phyloP scores from a whole-genome alignment of 2,797 vertebrate genomes.

The Triplophysa bombifrons region DNA sequence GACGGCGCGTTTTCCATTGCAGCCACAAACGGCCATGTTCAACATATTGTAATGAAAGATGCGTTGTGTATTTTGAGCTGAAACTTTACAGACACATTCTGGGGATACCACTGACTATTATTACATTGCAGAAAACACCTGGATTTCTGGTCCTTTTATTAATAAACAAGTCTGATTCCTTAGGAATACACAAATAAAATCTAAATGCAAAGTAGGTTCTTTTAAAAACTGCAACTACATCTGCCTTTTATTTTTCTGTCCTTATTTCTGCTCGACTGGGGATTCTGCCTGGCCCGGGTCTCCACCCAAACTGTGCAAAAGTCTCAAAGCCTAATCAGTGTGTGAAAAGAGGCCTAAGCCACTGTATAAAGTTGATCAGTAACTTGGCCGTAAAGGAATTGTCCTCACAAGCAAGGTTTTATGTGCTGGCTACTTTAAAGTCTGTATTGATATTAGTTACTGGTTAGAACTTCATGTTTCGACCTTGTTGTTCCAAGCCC shows the following conservation, averaged over 20 bases:
- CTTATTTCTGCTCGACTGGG: conserved; percentile 9
- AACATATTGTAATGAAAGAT: too few relatives aligned
- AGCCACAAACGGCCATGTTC: too few relatives aligned
- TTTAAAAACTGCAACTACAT: not conserved
- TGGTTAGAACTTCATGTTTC: conserved; percentile 59
- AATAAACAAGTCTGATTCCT: not conserved
- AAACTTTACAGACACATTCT: too few relatives aligned
- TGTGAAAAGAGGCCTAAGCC: conserved; percentile 36
- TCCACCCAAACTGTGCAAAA: conserved; percentile 13
- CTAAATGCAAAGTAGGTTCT: not conserved
- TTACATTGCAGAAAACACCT: too few relatives aligned
- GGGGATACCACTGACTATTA: too few relatives aligned
- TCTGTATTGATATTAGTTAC: conserved; percentile 72
- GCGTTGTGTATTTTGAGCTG: too few relatives aligned
- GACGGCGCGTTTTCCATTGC: too few relatives aligned
- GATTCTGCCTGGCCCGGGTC: not conserved
- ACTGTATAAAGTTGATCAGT: conserved; percentile 71
- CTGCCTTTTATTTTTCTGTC: conserved; percentile 29
- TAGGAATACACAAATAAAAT: not conserved
- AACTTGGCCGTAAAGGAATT: conserved; percentile 61
- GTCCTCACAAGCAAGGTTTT: conserved; percentile 57
- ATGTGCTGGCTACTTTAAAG: conserved; percentile 63
- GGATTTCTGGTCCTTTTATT: too few relatives aligned
- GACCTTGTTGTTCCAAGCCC: conserved; percentile 58
- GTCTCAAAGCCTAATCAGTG: conserved; percentile 43